phyloP scores from a whole-genome alignment of 1,140 invertebrate species.

The Drosophila malerkotliana region DNA sequence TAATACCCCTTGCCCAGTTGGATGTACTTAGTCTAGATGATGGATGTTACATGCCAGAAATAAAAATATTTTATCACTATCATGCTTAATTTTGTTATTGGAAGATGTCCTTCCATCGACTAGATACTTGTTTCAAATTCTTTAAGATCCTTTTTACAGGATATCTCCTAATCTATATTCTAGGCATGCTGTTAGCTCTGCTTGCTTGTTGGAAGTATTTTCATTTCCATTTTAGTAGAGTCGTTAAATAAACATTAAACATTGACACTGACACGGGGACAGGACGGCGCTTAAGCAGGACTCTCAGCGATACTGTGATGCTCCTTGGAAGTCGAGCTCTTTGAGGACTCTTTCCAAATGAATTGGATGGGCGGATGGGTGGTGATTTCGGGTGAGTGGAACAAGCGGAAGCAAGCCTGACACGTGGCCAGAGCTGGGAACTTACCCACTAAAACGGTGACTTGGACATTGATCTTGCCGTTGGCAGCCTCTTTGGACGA shows the following conservation, averaged over 20 bases:
- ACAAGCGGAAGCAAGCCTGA: conserved; percentile 17
- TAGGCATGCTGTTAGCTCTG: conserved; percentile 31
- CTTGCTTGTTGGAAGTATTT: conserved; percentile 38
- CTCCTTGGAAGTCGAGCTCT: conserved; percentile 23
- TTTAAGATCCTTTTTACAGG: conserved; percentile 3
- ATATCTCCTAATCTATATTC: conserved; percentile 3
- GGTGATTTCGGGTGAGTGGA: neutral
- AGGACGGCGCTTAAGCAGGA: conserved; percentile 57
- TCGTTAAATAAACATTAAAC: conserved; percentile 79
- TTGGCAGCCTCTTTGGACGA: conserved; percentile 89
- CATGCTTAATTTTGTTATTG: neutral
- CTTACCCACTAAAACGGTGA: conserved; percentile 90
- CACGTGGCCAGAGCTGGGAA: conserved; percentile 25
- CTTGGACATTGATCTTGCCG: conserved; percentile 95
- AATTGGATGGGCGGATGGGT: conserved; percentile 12
- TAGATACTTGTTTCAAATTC: neutral
- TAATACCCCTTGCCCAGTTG: conserved; percentile 36
- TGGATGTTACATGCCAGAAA: conserved; percentile 17
- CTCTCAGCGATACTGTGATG: conserved; percentile 30
- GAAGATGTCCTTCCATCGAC: neutral
- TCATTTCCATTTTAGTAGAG: conserved; percentile 64
- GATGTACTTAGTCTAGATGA: conserved; percentile 10
- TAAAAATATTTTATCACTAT: neutral
- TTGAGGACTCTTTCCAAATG: neutral
- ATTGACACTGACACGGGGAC: conserved; percentile 68